Base-by-base conservation (phyloP, 2,113 vertebrate genomes). In the Prunella himalayana region DNA sequence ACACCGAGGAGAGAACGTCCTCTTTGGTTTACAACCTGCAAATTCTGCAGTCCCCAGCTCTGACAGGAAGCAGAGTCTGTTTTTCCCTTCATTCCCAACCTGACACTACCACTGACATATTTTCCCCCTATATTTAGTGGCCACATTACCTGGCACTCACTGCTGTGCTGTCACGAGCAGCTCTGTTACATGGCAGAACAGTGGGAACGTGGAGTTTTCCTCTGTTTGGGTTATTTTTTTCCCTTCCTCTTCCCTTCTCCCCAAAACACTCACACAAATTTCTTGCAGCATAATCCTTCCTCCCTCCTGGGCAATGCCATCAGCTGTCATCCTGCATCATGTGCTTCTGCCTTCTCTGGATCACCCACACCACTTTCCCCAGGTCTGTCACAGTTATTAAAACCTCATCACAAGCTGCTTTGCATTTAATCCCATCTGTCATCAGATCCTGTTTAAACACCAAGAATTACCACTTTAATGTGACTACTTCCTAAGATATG, bases 391-490 rank as follows among this genome's bases (percentile, higher is more conserved):
- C 82, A 68, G 93, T 94, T 94, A 95, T 86, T 97, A 90, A 95
- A 93, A 81, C 90, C 82, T 79, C 27, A 2, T 93, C 88, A 93
- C 86, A 73, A 92, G 75, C 83, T 96, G 77, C 90, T 97, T 96
- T 80, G 83, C 86, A 88, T 95, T 91, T 92, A 96, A 94, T 90
- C 84, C 91, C 94, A 95, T 94, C 95, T 95, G 95, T 97, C 96
- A 96, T 84, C 90, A 95, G 88, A 95, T 93, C 80, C 86, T 90
- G 61, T 90, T 93, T 86, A 86, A 97, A 96, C 94, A 87, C 57
- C 61, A 45, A 88, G 81, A 93, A 92, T 82, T 95, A 92, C 81
- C 86, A 80, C 73, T 86, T 85, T 77, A 94, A 86, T 94, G 88
- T 44, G 73, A 47, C 81, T 77, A 6, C 75, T 93, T 95, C 94